A percentile compares a stretch with the other conserved stretches of the same genome.
Conservation (phyloP, 2,113 vertebrate species). For the Phalacrocorax aristotelis region DNA sequence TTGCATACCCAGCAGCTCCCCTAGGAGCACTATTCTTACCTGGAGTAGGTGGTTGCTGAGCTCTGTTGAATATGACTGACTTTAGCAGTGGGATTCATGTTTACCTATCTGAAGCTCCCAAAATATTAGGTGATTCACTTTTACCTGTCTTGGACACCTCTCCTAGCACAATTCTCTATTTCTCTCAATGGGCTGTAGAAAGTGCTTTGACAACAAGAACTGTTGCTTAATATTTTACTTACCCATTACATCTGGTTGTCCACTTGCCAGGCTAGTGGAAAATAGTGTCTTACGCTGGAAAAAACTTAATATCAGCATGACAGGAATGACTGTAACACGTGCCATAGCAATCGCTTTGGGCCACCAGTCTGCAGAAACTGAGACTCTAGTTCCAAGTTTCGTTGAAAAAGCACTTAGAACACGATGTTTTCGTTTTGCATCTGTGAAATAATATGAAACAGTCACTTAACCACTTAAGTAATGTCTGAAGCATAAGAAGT, state of each 20-base stretch:
- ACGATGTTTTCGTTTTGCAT: background rate
- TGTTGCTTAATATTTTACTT: background rate
- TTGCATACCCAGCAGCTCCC: background rate
- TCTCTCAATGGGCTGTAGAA: background rate
- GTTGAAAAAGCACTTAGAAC: background rate
- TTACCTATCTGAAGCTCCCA: background rate
- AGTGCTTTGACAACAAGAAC: background rate
- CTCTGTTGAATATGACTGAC: background rate
- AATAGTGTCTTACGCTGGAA: background rate
- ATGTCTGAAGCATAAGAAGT: background rate
- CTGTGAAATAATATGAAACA: slow-evolving; percentile 34
- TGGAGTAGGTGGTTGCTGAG: background rate
- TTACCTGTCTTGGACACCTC: background rate
- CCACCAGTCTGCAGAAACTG: background rate
- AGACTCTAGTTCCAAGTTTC: background rate
- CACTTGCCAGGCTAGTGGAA: background rate
- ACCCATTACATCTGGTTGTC: background rate
- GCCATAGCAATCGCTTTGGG: background rate
- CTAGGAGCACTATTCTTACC: background rate
- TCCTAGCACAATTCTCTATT: background rate
- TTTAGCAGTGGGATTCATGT: background rate
- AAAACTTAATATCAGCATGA: background rate
- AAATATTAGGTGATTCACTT: background rate
- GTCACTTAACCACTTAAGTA: background rate
- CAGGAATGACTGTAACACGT: background rate